phyloP scores from a whole-genome alignment of 1,140 invertebrate genomes.

The Drosophila parvula region DNA sequence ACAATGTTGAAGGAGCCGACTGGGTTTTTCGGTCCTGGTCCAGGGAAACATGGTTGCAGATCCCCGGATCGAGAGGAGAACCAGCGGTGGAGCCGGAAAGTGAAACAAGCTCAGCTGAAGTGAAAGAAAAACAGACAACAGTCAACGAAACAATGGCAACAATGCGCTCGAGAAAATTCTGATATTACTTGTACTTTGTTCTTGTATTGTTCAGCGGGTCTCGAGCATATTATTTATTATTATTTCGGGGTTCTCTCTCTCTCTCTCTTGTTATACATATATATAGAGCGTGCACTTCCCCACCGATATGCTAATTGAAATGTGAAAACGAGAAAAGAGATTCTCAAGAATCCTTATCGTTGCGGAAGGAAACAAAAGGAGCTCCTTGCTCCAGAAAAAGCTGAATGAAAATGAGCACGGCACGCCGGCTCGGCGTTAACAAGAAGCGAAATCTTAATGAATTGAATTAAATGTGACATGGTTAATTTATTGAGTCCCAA shows the following conservation, averaged over 20 bases:
- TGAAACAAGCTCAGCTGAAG: conserved; percentile 72
- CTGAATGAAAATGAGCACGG: conserved; percentile 26
- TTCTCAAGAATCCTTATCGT: conserved; percentile 40
- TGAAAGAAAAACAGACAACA: conserved; percentile 79
- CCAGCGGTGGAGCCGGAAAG: conserved; percentile 64
- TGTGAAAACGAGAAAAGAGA: conserved; percentile 36
- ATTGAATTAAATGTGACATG: conserved; percentile 10
- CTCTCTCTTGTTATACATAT: conserved; percentile 11
- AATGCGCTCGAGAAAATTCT: conserved; percentile 70
- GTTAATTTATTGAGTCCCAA: conserved; percentile 9
- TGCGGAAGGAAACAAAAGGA: conserved; percentile 21
- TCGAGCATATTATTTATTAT: conserved; percentile 54
- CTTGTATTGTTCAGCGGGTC: conserved; percentile 48
- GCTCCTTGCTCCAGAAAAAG: conserved; percentile 8
- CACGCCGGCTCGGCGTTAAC: conserved; percentile 8
- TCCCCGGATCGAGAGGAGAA: background rate
- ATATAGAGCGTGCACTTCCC: conserved; percentile 18
- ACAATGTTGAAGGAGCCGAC: conserved; percentile 57
- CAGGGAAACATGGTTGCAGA: conserved; percentile 24
- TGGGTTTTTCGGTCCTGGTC: conserved; percentile 16
- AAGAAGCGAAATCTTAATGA: conserved; percentile 15
- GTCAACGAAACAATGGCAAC: conserved; percentile 73
- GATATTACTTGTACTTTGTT: conserved; percentile 64
- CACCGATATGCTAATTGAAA: conserved; percentile 66
- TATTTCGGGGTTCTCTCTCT: conserved; percentile 21